Percentiles rank a stretch among this genome's conserved stretches.
These are phyloP conservation scores for Poeciliopsis prolifica DNA, from an alignment of 2,113 vertebrate species.

Conservation along the genomic window DNA sequence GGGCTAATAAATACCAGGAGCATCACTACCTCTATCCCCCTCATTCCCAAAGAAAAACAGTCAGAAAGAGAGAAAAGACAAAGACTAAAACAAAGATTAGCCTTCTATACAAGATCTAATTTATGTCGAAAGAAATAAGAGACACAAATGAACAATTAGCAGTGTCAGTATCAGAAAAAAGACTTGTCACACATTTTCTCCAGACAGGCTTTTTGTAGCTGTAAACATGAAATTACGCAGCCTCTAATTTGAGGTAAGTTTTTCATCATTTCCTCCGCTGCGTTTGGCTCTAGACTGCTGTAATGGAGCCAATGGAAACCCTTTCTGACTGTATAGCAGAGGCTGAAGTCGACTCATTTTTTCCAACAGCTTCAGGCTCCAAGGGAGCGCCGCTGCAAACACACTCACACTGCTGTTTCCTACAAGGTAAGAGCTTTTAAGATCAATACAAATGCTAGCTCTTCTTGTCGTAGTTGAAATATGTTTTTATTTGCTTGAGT, in stretches of 20 bases:
- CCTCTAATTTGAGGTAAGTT: not conserved
- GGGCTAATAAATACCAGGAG: slow-evolving; percentile 54
- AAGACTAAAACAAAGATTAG: not conserved
- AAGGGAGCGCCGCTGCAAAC: slow-evolving; percentile 27
- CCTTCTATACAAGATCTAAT: not conserved
- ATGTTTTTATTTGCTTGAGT: not conserved
- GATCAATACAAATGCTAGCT: not conserved
- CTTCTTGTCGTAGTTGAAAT: not conserved
- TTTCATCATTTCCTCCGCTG: slow-evolving; percentile 14
- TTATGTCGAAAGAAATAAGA: not conserved
- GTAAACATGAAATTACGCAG: not conserved
- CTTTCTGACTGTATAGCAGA: slow-evolving; percentile 37
- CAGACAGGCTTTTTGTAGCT: not conserved
- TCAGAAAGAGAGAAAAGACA: not conserved
- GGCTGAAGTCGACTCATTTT: slow-evolving; percentile 74
- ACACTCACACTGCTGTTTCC: slow-evolving; percentile 28
- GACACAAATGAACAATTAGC: not conserved
- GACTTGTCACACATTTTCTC: not conserved
- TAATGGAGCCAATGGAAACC: slow-evolving; percentile 45
- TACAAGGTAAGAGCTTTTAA: slow-evolving; percentile 55
- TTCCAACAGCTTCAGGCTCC: slow-evolving; percentile 74
- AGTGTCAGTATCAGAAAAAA: not conserved
- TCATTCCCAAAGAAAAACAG: not conserved
- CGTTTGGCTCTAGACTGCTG: slow-evolving; percentile 22
- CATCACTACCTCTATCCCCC: slow-evolving; percentile 4